Percentiles rank a stretch among this genome's conserved stretches.
phyloP scores from a whole-genome alignment of 2,888 invertebrate species.

The Pseudococcus longispinus region DNA sequence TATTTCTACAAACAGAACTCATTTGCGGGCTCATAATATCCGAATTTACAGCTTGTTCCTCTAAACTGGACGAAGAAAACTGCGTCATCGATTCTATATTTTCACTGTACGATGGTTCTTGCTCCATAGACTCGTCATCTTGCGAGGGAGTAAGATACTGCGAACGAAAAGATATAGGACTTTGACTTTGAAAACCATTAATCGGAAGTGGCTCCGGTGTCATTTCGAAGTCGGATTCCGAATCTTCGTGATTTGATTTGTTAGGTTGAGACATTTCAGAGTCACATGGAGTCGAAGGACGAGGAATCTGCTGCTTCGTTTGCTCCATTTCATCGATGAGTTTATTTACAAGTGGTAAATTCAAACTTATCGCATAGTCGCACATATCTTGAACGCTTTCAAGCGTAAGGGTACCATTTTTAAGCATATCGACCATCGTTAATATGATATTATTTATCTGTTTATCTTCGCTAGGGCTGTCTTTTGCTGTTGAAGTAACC shows the following conservation, averaged over 20 bases:
- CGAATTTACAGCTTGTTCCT: neutral
- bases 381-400: slow-evolving; percentile 1
- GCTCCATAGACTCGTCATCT: slow-evolving; percentile 5
- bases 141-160: neutral
- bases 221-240: neutral
- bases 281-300: neutral
- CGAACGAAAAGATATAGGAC: neutral
- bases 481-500: neutral
- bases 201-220: neutral
- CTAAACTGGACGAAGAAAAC: neutral
- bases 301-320: neutral
- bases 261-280: neutral
- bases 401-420: neutral
- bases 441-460: slow-evolving; percentile 24
- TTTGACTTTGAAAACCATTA: neutral
- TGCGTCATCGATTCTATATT: neutral
- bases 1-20: neutral
- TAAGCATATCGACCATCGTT: neutral
- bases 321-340: neutral
- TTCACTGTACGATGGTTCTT: neutral
- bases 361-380: neutral
- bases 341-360: neutral
- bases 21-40: neutral
- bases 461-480: slow-evolving; percentile 13
- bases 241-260: neutral